phyloP scores from a whole-genome alignment of 2,113 vertebrate species.

The Rhynchomys soricoides region DNA sequence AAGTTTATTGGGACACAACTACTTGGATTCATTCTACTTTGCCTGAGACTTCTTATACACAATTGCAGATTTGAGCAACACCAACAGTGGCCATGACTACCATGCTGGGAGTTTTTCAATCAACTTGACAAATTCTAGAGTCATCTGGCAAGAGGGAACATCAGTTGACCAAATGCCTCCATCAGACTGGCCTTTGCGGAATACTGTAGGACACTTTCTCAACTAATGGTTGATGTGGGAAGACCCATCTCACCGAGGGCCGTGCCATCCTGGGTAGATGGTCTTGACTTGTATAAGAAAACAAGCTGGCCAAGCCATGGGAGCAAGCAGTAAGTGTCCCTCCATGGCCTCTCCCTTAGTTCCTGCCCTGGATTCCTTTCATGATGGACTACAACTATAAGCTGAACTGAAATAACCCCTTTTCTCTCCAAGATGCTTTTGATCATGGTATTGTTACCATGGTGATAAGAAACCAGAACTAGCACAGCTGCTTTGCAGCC shows the following conservation, averaged over 20 bases:
- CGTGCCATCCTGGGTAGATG: background rate
- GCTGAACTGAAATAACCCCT: background rate
- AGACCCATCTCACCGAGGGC: background rate
- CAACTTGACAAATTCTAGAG: background rate
- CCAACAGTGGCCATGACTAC: background rate
- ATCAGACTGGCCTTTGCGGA: background rate
- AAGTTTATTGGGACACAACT: background rate
- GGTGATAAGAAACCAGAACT: background rate
- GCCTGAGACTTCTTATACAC: background rate
- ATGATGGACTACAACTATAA: background rate
- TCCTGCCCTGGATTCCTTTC: background rate
- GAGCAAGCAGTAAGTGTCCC: background rate
- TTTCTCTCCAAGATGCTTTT: background rate
- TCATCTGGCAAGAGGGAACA: background rate
- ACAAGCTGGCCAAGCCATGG: background rate
- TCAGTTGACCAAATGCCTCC: background rate
- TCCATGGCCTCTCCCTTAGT: background rate
- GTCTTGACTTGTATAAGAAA: background rate
- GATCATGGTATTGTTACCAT: background rate
- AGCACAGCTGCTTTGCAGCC: background rate
- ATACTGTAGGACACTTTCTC: background rate
- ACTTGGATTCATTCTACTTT: background rate
- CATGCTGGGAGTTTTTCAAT: background rate
- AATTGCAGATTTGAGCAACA: background rate
- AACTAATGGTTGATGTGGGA: background rate